phyloP scores from a whole-genome alignment of 2,888 invertebrate species.

The Lasioglossum calceatum region DNA sequence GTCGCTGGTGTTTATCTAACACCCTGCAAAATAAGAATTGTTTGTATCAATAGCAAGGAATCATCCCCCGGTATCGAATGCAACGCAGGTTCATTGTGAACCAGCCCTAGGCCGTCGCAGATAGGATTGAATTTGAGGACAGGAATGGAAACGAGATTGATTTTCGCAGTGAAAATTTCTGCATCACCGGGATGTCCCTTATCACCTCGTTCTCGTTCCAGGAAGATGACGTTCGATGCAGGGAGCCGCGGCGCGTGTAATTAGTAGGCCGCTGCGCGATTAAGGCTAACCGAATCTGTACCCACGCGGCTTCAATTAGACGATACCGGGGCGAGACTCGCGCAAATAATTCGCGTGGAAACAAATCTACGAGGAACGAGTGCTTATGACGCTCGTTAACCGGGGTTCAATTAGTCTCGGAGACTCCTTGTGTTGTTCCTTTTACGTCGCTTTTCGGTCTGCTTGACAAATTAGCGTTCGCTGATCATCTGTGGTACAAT shows the following conservation, averaged over 20 bases:
- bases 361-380: conserved; percentile 37
- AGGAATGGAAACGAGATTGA: background rate
- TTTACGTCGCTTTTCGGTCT: background rate
- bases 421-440: background rate
- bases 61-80: background rate
- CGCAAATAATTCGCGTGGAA: conserved; percentile 59
- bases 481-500: no score
- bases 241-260: conserved; percentile 60
- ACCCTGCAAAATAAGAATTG: no score
- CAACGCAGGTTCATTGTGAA: background rate
- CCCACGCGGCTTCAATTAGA: conserved; percentile 65
- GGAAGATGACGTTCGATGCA: background rate
- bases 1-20: no score
- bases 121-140: background rate
- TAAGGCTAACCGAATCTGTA: conserved; percentile 76
- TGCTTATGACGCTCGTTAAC: conserved; percentile 26
- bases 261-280: conserved; percentile 77
- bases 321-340: conserved; percentile 28
- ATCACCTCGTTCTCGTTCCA: background rate
- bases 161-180: background rate
- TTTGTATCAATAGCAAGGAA: background rate
- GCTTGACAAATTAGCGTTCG: background rate
- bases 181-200: background rate
- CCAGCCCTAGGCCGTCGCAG: background rate
- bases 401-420: conserved; percentile 27